A percentile compares a stretch with the other conserved stretches of the same genome.
phyloP scores from a whole-genome alignment of 2,113 vertebrate species.

The Cathartes aura region DNA sequence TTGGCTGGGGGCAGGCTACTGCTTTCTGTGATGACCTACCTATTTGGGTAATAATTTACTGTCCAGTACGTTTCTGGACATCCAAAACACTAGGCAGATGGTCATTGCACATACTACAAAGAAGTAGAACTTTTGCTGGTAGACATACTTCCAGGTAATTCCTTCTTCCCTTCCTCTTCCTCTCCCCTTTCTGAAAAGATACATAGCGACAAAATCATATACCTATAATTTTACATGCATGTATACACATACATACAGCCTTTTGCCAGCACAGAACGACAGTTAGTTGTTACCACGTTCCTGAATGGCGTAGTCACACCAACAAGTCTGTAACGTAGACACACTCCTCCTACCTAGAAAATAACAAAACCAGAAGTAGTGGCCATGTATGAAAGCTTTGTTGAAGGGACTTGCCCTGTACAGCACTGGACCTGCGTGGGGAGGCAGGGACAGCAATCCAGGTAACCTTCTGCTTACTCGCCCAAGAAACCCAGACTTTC shows the following conservation, averaged over 20 bases:
- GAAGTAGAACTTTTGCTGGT: background rate
- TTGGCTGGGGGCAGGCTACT: background rate
- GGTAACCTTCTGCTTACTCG: background rate
- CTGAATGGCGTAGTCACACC: rapidly evolving
- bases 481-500: background rate
- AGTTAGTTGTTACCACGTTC: rapidly evolving
- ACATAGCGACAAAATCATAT: rapidly evolving
- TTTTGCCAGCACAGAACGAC: background rate
- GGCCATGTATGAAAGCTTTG: rapidly evolving
- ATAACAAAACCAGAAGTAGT: rapidly evolving
- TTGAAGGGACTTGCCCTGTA: background rate
- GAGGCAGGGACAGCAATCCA: background rate
- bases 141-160: background rate
- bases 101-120: rapidly evolving
- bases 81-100: background rate
- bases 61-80: background rate
- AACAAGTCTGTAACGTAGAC: background rate
- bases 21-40: rapidly evolving
- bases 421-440: background rate
- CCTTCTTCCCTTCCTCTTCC: background rate
- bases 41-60: background rate
- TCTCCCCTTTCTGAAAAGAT: background rate
- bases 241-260: rapidly evolving
- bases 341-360: background rate
- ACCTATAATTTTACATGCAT: rapidly evolving